Percentiles rank a stretch among this genome's conserved stretches.
Evolutionary conservation across 2,113 vertebrate species (phyloP).

Genomic region (Lota lota): DNA sequence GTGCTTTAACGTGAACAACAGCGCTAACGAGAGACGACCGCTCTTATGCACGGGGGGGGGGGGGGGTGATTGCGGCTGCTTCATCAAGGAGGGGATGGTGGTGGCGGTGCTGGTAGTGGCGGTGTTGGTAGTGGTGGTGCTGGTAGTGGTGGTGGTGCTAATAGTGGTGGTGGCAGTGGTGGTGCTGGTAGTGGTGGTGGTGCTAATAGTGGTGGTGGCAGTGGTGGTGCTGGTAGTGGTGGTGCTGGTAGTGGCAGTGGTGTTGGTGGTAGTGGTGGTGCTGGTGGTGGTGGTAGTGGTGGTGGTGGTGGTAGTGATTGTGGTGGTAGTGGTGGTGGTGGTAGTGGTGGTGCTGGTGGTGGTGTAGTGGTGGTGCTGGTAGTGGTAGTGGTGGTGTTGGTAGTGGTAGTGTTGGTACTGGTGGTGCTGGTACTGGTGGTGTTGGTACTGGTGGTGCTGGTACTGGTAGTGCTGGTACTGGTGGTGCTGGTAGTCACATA

Average conservation of each 20-base stretch:
- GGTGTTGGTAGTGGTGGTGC: conserved; percentile 28
- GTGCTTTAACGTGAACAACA: neutral
- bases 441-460: no score
- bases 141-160: conserved; percentile 15
- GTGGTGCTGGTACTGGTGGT: no score
- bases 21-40: conserved; percentile 64
- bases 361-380: neutral
- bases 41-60: conserved; percentile 32
- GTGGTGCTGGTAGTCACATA: conserved; percentile 14
- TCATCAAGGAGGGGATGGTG: conserved; percentile 37
- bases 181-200: no score
- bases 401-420: no score
- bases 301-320: conserved; percentile 43
- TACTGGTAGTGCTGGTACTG: no score
- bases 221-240: neutral
- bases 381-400: neutral
- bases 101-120: no score
- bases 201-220: conserved; percentile 8
- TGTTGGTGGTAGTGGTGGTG: no score
- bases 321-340: neutral
- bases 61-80: conserved; percentile 55
- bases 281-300: no score
- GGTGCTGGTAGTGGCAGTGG: conserved; percentile 23
- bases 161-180: no score
- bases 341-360: neutral